A percentile compares a stretch with the other conserved stretches of the same genome.
Conservation (phyloP, 2,113 vertebrate species). For the Cynocephalus volans region DNA sequence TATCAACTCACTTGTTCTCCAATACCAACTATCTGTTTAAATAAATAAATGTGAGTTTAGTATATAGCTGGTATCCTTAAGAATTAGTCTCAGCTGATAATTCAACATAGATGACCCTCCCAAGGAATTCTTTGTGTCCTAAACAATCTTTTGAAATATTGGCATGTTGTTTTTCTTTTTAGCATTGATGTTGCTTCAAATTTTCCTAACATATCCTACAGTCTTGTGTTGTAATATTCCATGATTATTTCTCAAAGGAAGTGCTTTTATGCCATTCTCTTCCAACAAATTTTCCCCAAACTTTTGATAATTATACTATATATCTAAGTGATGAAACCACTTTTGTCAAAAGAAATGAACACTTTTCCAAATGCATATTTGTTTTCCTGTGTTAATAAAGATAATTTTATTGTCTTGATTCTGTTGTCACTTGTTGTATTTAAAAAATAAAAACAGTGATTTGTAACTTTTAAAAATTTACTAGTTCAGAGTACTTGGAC, state of each 20-base stretch:
- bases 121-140: background rate
- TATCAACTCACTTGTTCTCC: background rate
- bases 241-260: slow-evolving; percentile 23
- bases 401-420: background rate
- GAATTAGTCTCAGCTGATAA: slow-evolving; percentile 1
- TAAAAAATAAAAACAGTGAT: background rate
- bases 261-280: slow-evolving; percentile 34
- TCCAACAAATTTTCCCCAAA: background rate
- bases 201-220: background rate
- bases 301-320: background rate
- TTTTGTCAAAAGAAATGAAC: background rate
- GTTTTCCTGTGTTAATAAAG: slow-evolving; percentile 19
- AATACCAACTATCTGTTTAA: background rate
- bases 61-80: background rate
- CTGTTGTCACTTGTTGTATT: background rate
- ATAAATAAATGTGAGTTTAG: slow-evolving; percentile 1
- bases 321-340: slow-evolving; percentile 21
- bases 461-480: background rate
- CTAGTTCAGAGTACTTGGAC: background rate
- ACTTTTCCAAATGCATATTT: slow-evolving; percentile 48
- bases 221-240: background rate
- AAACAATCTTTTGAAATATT: slow-evolving; percentile 8
- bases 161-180: background rate
- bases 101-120: background rate
- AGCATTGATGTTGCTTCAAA: background rate